phyloP scores from a whole-genome alignment of 2,113 vertebrate species.

The Corythornis vintsioides region DNA sequence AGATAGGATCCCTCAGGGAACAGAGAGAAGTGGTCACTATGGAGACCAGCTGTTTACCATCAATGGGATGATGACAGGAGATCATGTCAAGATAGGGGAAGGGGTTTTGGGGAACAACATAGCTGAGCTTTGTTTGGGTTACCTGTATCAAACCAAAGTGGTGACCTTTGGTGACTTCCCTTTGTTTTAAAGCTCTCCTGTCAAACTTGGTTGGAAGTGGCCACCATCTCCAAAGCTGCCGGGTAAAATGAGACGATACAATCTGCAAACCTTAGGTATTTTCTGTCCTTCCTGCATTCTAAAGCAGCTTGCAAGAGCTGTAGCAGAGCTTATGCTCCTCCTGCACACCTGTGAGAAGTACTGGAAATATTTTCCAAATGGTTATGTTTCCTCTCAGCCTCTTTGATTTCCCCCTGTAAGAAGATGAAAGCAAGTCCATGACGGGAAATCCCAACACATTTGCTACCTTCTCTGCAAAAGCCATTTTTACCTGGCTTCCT shows the following conservation, averaged over 20 bases:
- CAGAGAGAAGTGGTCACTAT: neutral
- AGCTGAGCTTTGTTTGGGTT: neutral
- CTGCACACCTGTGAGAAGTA: neutral
- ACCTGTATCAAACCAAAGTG: fast-evolving
- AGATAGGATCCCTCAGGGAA: neutral
- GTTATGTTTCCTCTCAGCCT: neutral
- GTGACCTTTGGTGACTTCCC: neutral
- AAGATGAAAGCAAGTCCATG: neutral
- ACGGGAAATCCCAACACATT: neutral
- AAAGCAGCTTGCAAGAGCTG: neutral
- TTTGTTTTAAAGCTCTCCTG: neutral
- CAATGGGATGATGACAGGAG: neutral
- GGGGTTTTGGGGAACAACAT: neutral
- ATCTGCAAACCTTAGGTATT: neutral
- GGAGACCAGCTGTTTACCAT: neutral
- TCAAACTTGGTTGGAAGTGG: neutral
- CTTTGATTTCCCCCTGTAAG: neutral
- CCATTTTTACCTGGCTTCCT: neutral
- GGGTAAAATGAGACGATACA: neutral
- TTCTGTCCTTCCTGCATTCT: neutral
- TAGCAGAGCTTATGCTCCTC: neutral
- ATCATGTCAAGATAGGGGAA: neutral
- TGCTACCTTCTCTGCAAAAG: neutral
- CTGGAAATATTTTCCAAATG: neutral
- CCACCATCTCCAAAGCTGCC: neutral